Percentiles rank a stretch among this genome's conserved stretches.
These are phyloP conservation scores for Triplophysa tibetana DNA, from an alignment of 2,113 vertebrate genomes.

Conservation along the genomic window DNA sequence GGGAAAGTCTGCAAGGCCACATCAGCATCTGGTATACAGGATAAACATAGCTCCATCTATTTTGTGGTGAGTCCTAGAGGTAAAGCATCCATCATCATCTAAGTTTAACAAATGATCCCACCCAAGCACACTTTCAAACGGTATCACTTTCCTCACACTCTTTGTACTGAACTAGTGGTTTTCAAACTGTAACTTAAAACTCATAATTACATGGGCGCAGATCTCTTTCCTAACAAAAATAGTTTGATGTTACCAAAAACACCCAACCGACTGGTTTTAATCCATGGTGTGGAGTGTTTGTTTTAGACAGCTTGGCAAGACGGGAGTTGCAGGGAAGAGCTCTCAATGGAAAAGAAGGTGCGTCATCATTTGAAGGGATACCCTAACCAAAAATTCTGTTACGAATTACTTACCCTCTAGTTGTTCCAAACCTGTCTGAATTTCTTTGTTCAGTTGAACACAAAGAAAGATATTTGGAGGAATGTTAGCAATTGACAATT, in stretches of 20 bases:
- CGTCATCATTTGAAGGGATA: neutral
- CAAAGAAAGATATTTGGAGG: no score
- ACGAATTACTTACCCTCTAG: no score
- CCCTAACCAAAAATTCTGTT: no score
- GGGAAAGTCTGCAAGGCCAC: neutral
- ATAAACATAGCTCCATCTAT: conserved; percentile 15
- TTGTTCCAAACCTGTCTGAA: no score
- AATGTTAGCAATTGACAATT: no score
- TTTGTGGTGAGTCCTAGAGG: conserved; percentile 22
- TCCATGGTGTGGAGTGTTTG: neutral
- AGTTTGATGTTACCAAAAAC: conserved; percentile 37
- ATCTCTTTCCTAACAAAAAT: conserved; percentile 52
- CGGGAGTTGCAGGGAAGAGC: neutral
- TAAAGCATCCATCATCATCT: conserved; percentile 48
- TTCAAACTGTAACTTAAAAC: conserved; percentile 73
- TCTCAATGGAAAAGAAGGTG: neutral
- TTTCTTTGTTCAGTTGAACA: no score
- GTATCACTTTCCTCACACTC: conserved; percentile 56
- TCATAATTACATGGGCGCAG: conserved; percentile 63
- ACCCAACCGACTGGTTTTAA: conserved; percentile 29
- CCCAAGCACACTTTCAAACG: conserved; percentile 66
- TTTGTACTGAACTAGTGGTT: conserved; percentile 66
- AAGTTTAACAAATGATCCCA: conserved; percentile 52
- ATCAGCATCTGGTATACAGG: conserved; percentile 1
- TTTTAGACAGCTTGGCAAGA: conserved; percentile 23